Evolutionary conservation across 2,888 invertebrate genomes (phyloP), one percentile per base, ranked within the genome.

Genomic region (Antheraea yamamai): DNA sequence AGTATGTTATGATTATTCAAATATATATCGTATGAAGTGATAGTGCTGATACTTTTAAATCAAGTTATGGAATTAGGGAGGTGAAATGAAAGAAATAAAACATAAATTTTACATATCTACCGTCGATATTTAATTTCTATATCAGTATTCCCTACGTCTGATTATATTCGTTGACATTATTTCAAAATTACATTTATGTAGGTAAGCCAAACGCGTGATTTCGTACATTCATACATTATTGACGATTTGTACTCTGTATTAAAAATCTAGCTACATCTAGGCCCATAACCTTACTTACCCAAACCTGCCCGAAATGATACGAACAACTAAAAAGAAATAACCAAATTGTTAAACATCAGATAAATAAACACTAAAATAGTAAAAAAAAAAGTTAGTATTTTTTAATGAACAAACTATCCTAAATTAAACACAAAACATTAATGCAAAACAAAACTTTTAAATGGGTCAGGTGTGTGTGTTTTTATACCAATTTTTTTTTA

Each of bases 141-240:
- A 91, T 93, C 89, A 92, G 91, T 94, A 94, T 92, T 91, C 85
- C 93, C 95, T 95, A 95, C 94, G 85, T 92, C 95, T 93, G 95
- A 95, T 95, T 95, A 95, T 94, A 95, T 95, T 95, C 95, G 95
- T 95, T 95, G 95, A 95, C 95, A 92, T 90, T 90, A 89, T 93
- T 92, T 91, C 91, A 89, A 90, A 92, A 93, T 91, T 66, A 74
- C 92, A 66, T 91, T 92, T 92, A 92, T 90, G 90, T 92, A 93
- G 92, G 92, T 92, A 94, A 95, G 94, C 93, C 92, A 94, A 93
- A 93, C 89, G 86, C 86, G 88, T 88, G 77, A 80, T 89, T 39
- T 39, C 39, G 39, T 70, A 70, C 70, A 70, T 35, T 90, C 90
- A 92, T 91, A 92, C 90, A 91, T 88, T 91, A 91, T 89, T 92